Conservation (phyloP, 2,888 invertebrate species). For the Netelia fuscicornis region DNA sequence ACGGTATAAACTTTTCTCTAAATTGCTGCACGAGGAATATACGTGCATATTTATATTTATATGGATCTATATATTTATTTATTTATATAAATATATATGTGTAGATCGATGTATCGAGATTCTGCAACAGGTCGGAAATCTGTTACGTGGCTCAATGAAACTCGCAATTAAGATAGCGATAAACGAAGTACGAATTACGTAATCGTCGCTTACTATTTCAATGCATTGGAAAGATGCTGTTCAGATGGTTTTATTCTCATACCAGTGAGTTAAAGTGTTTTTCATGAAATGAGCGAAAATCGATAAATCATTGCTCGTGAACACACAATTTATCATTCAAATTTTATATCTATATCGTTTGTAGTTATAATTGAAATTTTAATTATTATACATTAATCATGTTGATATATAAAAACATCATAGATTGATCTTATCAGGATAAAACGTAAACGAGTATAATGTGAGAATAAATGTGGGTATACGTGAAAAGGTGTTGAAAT, state of each 20-base stretch:
- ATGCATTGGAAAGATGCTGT: conserved; percentile 72
- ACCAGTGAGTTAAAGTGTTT: conserved; percentile 72
- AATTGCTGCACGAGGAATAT: neutral
- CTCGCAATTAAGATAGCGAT: conserved; percentile 65
- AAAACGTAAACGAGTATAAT: neutral
- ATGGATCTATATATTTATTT: too few species aligned
- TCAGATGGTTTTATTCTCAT: conserved; percentile 73
- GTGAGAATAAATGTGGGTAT: neutral
- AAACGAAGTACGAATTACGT: conserved; percentile 63
- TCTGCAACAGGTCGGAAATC: conserved; percentile 52
- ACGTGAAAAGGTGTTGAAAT: neutral
- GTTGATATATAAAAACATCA: neutral
- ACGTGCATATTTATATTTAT: neutral
- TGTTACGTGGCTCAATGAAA: conserved; percentile 63
- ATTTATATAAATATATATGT: neutral
- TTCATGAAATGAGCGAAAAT: conserved; percentile 15
- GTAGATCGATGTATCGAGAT: conserved; percentile 31
- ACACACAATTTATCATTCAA: conserved; percentile 14
- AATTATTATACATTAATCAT: neutral
- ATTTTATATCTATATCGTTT: neutral
- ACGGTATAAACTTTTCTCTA: neutral
- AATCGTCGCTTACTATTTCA: conserved; percentile 58
- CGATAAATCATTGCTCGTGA: neutral
- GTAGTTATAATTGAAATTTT: neutral
- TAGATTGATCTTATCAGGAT: neutral